Percentiles rank a stretch among this genome's conserved stretches.
phyloP scores from a whole-genome alignment of 2,888 invertebrate genomes.

The Heliconius ismenius region DNA sequence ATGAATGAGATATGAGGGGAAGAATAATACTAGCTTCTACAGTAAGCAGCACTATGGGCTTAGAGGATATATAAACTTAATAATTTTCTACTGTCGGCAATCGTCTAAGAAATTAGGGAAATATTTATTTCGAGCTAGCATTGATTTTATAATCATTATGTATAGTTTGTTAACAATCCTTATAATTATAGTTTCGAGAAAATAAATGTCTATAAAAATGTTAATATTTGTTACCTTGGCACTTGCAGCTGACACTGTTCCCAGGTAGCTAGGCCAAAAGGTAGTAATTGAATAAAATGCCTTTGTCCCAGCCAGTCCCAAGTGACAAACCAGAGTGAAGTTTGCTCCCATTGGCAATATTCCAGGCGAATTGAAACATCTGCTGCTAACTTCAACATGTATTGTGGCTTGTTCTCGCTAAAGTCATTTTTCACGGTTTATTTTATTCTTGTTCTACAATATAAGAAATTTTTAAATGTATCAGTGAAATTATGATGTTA shows the following conservation, averaged over 20 bases:
- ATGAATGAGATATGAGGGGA: no score
- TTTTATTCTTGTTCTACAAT: background rate
- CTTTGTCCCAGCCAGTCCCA: conserved; percentile 17
- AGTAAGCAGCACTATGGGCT: no score
- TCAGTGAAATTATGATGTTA: background rate
- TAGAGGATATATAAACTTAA: no score
- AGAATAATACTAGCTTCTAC: no score
- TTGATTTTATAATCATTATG: no score
- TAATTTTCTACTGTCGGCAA: no score
- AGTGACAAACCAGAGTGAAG: conserved; percentile 25
- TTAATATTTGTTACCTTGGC: background rate
- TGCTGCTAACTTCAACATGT: conserved; percentile 26
- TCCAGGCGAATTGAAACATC: conserved; percentile 26
- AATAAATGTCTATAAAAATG: background rate
- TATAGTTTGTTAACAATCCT: no score
- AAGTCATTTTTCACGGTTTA: background rate
- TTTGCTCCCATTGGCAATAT: conserved; percentile 30
- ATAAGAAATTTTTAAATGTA: background rate
- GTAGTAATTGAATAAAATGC: conserved; percentile 25
- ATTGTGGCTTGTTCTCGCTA: background rate
- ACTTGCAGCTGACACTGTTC: conserved; percentile 1
- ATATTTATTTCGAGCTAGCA: no score
- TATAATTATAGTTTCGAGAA: no score
- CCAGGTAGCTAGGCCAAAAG: conserved; percentile 9
- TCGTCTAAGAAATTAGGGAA: no score